A percentile compares a stretch with the other conserved stretches of the same genome.
Conservation (phyloP, 2,113 vertebrate species). For the Muntiacus muntjak region DNA sequence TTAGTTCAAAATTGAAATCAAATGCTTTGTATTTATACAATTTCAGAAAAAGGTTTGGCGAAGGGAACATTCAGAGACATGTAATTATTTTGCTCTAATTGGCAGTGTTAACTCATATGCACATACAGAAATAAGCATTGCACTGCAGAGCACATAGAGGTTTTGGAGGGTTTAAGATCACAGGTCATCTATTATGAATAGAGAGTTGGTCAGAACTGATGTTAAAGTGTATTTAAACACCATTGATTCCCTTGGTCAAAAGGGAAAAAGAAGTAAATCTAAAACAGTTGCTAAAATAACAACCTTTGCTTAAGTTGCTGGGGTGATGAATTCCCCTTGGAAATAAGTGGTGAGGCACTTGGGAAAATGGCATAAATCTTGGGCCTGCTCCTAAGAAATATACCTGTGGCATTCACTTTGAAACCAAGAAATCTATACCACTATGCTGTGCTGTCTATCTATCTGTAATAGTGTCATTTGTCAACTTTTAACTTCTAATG, state of each 20-base stretch:
- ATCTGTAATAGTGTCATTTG: not conserved
- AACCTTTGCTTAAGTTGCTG: slow-evolving; percentile 23
- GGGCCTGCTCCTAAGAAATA: not conserved
- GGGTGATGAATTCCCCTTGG: slow-evolving; percentile 57
- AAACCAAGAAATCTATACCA: not conserved
- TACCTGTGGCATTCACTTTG: not conserved
- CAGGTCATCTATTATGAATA: not conserved
- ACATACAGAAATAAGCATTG: not conserved
- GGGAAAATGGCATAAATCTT: slow-evolving; percentile 38
- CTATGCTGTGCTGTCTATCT: not conserved
- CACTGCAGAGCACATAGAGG: not conserved
- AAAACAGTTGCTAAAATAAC: not conserved
- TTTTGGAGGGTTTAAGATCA: not conserved
- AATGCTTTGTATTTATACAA: not conserved
- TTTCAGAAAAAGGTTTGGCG: not conserved
- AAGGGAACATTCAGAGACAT: slow-evolving; percentile 12
- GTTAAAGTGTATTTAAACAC: not conserved
- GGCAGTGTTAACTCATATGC: not conserved
- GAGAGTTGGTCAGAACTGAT: not conserved
- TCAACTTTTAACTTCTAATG: not conserved
- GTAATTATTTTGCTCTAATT: not conserved
- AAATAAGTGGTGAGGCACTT: not conserved
- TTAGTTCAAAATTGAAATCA: slow-evolving; percentile 39
- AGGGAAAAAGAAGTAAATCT: not conserved
- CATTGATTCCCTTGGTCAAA: not conserved